phyloP scores from a whole-genome alignment of 2,797 vertebrate genomes.

The Adrianichthys oophorus region DNA sequence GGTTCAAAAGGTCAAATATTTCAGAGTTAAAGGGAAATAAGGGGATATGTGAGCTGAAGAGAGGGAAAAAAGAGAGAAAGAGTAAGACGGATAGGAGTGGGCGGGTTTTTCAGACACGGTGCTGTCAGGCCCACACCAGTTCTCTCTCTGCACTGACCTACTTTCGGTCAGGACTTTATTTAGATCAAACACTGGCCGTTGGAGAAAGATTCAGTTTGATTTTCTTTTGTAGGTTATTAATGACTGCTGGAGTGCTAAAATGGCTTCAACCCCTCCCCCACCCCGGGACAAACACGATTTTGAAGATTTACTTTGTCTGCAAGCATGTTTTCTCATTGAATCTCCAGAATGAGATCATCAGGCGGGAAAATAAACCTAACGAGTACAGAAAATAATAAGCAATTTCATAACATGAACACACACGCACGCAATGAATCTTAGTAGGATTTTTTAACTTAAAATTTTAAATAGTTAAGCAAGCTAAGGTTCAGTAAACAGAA shows the following conservation, averaged over 20 bases:
- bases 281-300: conserved; percentile 55
- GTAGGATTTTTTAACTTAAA: too few relatives aligned
- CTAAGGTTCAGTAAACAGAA: too few relatives aligned
- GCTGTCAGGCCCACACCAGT: conserved; percentile 76
- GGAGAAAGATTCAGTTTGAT: conserved; percentile 68
- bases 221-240: conserved; percentile 72
- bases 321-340: conserved; percentile 18
- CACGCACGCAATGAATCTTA: too few relatives aligned
- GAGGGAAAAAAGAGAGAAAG: conserved; percentile 14
- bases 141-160: conserved; percentile 78
- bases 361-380: conserved; percentile 23
- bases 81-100: conserved; percentile 52
- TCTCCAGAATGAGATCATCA: conserved; percentile 13
- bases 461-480: too few relatives aligned
- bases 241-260: conserved; percentile 59
- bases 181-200: conserved; percentile 71
- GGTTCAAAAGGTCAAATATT: conserved; percentile 60
- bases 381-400: conserved; percentile 6
- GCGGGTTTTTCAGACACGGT: conserved; percentile 64
- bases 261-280: conserved; percentile 47
- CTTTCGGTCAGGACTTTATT: conserved; percentile 78
- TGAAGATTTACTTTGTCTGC: conserved; percentile 32
- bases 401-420: conserved; percentile 18
- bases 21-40: conserved; percentile 22
- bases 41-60: conserved; percentile 37